A percentile compares a stretch with the other conserved stretches of the same genome.
These are phyloP conservation scores for Elysia crispata DNA, from an alignment of 2,888 invertebrate species.

Conservation along the genomic window DNA sequence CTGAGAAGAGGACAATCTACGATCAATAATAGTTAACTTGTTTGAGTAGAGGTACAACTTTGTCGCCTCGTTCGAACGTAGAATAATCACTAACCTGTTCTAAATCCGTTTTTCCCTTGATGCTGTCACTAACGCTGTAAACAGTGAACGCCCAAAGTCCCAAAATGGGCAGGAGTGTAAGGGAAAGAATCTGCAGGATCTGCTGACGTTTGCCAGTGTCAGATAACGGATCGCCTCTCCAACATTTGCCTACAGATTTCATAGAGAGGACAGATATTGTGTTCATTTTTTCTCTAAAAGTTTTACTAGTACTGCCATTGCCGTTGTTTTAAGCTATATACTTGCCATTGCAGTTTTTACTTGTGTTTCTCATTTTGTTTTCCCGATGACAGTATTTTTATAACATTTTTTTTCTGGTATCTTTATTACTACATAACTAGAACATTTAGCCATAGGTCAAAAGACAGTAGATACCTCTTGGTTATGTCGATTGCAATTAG, in stretches of 20 bases:
- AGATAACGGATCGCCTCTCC: slow-evolving; percentile 18
- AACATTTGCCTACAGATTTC: background rate
- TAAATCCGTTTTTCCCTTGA: slow-evolving; percentile 57
- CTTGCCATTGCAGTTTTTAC: too few relatives aligned
- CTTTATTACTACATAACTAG: too few relatives aligned
- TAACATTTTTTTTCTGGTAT: too few relatives aligned
- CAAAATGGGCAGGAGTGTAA: slow-evolving; percentile 60
- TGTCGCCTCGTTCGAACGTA: too few relatives aligned
- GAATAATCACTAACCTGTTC: slow-evolving; percentile 49
- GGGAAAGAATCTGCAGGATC: slow-evolving; percentile 55
- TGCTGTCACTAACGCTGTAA: slow-evolving; percentile 55
- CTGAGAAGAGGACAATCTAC: too few relatives aligned
- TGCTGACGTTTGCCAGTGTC: slow-evolving; percentile 36
- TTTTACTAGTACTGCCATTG: background rate
- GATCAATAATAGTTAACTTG: too few relatives aligned
- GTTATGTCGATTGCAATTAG: too few relatives aligned
- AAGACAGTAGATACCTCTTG: too few relatives aligned
- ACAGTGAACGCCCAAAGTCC: slow-evolving; percentile 60
- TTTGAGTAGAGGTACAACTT: too few relatives aligned
- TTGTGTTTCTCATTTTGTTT: too few relatives aligned
- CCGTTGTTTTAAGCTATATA: background rate
- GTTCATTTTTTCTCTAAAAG: background rate
- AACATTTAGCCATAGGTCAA: too few relatives aligned
- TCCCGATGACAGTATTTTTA: too few relatives aligned
- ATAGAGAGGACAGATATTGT: background rate